Conservation (phyloP, 2,113 vertebrate genomes). For the Camelus dromedarius region DNA sequence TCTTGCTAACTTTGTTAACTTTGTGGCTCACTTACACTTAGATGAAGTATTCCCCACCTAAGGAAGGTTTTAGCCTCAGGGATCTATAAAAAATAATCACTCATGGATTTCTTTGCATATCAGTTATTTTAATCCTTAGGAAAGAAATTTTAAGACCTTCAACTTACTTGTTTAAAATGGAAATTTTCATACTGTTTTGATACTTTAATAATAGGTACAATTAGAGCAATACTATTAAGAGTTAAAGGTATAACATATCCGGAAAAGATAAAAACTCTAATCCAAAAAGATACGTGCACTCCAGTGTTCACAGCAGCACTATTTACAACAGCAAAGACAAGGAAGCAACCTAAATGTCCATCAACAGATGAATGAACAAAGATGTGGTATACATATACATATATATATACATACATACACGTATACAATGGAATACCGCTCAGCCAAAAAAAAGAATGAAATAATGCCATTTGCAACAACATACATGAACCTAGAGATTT, state of each 20-base stretch:
- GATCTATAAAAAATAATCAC: background rate
- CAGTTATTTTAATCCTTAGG: background rate
- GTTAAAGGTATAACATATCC: background rate
- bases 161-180: background rate
- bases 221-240: background rate
- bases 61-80: background rate
- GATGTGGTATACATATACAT: too few relatives aligned
- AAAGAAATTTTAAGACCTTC: background rate
- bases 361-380: too few relatives aligned
- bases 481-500: too few relatives aligned
- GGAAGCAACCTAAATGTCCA: too few relatives aligned
- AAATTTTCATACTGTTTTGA: constrained; percentile 8
- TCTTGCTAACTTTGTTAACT: background rate
- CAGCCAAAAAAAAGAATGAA: too few relatives aligned
- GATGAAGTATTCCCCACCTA: background rate
- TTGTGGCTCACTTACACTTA: background rate
- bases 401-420: too few relatives aligned
- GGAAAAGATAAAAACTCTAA: too few relatives aligned
- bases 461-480: too few relatives aligned
- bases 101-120: background rate
- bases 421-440: too few relatives aligned
- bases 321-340: too few relatives aligned
- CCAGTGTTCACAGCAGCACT: too few relatives aligned
- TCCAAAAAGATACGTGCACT: too few relatives aligned
- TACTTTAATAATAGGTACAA: background rate